These are phyloP conservation scores for Portunus trituberculatus DNA, from an alignment of 1,140 invertebrate genomes.

Conservation along the genomic window DNA sequence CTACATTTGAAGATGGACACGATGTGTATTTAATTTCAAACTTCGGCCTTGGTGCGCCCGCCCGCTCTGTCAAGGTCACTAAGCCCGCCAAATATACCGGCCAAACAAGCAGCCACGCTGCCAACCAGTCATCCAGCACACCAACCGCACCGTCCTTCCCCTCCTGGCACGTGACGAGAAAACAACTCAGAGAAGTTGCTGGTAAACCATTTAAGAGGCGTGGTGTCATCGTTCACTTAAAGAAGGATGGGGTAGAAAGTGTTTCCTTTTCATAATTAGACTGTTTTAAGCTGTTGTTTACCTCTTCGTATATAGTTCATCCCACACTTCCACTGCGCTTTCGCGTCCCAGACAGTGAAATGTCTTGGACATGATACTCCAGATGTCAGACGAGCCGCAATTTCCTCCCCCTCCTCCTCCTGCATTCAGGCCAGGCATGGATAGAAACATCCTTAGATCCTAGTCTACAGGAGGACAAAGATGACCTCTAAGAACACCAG, in stretches of 20 bases:
- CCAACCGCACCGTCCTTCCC: not conserved
- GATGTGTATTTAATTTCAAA: slow-evolving; percentile 42
- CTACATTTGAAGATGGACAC: not conserved
- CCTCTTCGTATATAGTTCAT: too few species aligned
- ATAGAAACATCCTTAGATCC: not conserved
- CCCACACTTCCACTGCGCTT: not conserved
- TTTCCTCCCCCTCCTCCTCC: slow-evolving; percentile 59
- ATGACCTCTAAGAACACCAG: too few species aligned
- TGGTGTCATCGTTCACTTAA: too few species aligned
- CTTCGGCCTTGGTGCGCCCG: slow-evolving; percentile 58
- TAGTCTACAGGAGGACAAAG: too few species aligned
- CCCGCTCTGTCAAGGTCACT: slow-evolving; percentile 70
- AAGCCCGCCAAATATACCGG: slow-evolving; percentile 67
- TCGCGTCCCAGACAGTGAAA: not conserved
- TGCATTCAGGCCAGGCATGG: not conserved
- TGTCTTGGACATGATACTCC: not conserved
- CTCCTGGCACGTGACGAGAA: slow-evolving; percentile 36
- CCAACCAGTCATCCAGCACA: slow-evolving; percentile 61
- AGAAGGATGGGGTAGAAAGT: too few species aligned
- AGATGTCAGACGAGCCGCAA: slow-evolving; percentile 52
- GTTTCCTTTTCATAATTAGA: too few species aligned
- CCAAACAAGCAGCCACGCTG: slow-evolving; percentile 57
- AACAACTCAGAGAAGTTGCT: not conserved
- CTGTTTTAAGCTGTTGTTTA: too few species aligned
- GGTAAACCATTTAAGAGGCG: too few species aligned